phyloP scores from a whole-genome alignment of 2,888 invertebrate species.

The Dendrolimus houi region DNA sequence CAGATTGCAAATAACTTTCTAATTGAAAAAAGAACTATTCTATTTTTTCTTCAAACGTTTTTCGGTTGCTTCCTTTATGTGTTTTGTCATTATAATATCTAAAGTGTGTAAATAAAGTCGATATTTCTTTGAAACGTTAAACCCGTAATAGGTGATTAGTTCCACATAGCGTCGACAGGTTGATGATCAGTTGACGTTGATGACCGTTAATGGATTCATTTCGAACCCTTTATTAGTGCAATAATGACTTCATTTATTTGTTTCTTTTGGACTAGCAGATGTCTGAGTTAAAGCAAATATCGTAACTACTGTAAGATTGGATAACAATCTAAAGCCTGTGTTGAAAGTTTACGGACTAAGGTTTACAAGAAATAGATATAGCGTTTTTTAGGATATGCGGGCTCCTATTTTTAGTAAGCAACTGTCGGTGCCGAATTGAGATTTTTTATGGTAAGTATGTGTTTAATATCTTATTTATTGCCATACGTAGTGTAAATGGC shows the following conservation, averaged over 20 bases:
- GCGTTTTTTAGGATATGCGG: too few relatives aligned
- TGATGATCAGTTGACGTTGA: slow-evolving; percentile 19
- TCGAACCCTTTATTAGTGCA: slow-evolving; percentile 12
- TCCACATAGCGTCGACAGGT: slow-evolving; percentile 16
- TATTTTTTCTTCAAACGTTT: slow-evolving; percentile 5
- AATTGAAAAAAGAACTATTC: slow-evolving; percentile 16
- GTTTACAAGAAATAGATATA: too few relatives aligned
- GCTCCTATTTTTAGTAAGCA: too few relatives aligned
- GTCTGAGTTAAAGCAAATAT: neutral
- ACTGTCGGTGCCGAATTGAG: too few relatives aligned
- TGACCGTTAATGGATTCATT: slow-evolving; percentile 20
- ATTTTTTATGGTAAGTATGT: too few relatives aligned
- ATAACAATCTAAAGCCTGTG: too few relatives aligned
- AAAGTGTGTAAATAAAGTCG: neutral
- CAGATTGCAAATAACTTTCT: slow-evolving; percentile 17
- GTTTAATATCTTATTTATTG: too few relatives aligned
- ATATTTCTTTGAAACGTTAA: neutral
- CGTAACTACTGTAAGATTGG: neutral
- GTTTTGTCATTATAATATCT: neutral
- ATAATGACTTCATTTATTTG: neutral
- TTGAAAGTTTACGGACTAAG: too few relatives aligned
- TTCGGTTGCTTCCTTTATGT: too few relatives aligned
- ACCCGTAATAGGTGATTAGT: slow-evolving; percentile 20
- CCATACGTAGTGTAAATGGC: too few relatives aligned
- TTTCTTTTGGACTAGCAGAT: too few relatives aligned